These are phyloP conservation scores for Ecliptopera silaceata DNA, from an alignment of 2,888 invertebrate species.

Conservation along the genomic window DNA sequence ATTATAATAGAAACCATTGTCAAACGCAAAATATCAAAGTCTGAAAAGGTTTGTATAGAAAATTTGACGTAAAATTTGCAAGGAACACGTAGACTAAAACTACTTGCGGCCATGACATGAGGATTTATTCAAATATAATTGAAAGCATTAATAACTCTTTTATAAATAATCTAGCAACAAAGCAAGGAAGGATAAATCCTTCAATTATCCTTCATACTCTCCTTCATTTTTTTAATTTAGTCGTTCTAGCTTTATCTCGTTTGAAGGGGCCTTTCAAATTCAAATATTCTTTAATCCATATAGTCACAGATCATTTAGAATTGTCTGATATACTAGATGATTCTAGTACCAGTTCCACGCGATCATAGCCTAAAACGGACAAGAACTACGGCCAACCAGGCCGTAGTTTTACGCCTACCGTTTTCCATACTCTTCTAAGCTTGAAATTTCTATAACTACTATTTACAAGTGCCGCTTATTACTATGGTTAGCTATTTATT, in stretches of 20 bases:
- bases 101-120: constrained; percentile 11
- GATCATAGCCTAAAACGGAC: too few relatives aligned
- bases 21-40: constrained; percentile 1
- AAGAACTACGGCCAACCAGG: too few relatives aligned
- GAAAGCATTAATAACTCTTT: not conserved
- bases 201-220: not conserved
- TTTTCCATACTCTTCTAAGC: too few relatives aligned
- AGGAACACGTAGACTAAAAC: constrained; percentile 15
- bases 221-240: not conserved
- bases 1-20: constrained; percentile 22
- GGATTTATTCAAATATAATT: constrained; percentile 6
- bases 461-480: too few relatives aligned
- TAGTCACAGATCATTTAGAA: too few relatives aligned
- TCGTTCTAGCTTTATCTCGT: not conserved
- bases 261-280: not conserved
- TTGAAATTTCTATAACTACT: too few relatives aligned
- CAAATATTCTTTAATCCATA: too few relatives aligned
- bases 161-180: constrained; percentile 4
- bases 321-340: too few relatives aligned
- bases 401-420: too few relatives aligned
- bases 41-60: constrained; percentile 2
- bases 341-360: too few relatives aligned
- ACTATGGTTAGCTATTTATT: too few relatives aligned
- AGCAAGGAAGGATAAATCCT: not conserved
- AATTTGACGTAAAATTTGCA: not conserved